Percentiles rank a stretch among this genome's conserved stretches.
These are phyloP conservation scores for Drosophila helvetica DNA, from an alignment of 2,888 invertebrate genomes.

Conservation along the genomic window DNA sequence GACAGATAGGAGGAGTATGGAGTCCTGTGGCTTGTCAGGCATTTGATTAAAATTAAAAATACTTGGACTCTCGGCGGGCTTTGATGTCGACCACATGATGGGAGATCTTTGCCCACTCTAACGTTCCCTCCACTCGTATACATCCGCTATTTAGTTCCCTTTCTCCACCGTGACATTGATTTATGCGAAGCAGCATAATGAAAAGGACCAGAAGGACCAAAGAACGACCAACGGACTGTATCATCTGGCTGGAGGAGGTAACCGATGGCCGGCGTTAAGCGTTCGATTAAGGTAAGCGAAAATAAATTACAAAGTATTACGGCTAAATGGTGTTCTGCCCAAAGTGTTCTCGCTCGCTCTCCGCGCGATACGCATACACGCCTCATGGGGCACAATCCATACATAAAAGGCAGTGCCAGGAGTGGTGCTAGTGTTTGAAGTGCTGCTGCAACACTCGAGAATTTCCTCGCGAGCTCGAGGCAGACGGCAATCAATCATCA, in stretches of 20 bases:
- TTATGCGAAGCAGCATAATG: conserved; percentile 60
- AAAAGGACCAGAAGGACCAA: conserved; percentile 43
- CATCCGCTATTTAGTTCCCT: neutral
- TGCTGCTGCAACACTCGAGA: conserved; percentile 8
- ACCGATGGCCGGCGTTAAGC: conserved; percentile 35
- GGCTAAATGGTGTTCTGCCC: conserved; percentile 60
- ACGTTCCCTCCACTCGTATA: neutral
- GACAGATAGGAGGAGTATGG: neutral
- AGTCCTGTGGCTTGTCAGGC: conserved; percentile 40
- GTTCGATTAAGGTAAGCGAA: conserved; percentile 73
- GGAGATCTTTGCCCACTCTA: neutral
- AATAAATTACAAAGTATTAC: conserved; percentile 81
- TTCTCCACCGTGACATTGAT: conserved; percentile 60
- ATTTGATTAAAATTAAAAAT: conserved; percentile 78
- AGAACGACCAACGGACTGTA: neutral
- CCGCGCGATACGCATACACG: conserved; percentile 29
- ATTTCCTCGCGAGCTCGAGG: neutral
- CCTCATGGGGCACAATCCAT: conserved; percentile 7
- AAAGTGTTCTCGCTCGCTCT: conserved; percentile 43
- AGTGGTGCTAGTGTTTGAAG: neutral
- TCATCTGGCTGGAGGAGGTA: conserved; percentile 50
- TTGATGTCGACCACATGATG: conserved; percentile 60
- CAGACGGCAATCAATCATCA: conserved; percentile 82
- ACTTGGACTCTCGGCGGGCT: conserved; percentile 57
- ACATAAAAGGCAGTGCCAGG: conserved; percentile 1